Evolutionary conservation across 2,888 invertebrate species (phyloP), one percentile per base, ranked within the genome.

Genomic region (Phania funesta): DNA sequence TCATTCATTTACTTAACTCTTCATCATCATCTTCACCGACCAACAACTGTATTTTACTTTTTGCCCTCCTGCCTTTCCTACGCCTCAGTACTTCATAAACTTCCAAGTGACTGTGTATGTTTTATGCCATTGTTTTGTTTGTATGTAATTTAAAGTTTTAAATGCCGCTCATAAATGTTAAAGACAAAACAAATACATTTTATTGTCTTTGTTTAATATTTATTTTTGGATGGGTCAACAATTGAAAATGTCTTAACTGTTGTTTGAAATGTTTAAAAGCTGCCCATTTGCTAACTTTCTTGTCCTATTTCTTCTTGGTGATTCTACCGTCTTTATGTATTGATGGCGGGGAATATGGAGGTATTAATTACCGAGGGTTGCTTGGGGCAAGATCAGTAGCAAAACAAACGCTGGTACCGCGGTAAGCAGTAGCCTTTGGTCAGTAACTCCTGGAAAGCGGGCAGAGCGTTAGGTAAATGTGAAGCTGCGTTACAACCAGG

Each of bases 1-100:
- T 78, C 29, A 58, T 46, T 73, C 67, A 80, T 80, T 71, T 70
- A 65, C 65, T 65, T 41, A 71, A 71, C 65, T 76, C 58, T 56
- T 68, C 71, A 29, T 16, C 13, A 41, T 60, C n/a, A 65, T 71
- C 41, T 58, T 67, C 44, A 71, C 1, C 62, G 48, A 3, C 38
- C 26, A 52, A 65, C 38, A 64, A 29, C 16, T 44, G 38, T 26
- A 16, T 46, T 54, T 62, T 18, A 48, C 6, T 20, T n/a, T 18
- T 16, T 7, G 18, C 8, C 3, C 46, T 41, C 0, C 41, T 13
- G 11, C 1, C 24, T 48, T 29, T 0, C 24, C 18, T 5, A 8
- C 24, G 5, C 13, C 4, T 41, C 8, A n/a, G 20, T 50, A 29
- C 52, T 62, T 73, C 5, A 24, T 13, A 62, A 29, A 29, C 7